Percentiles rank a stretch among this genome's conserved stretches.
phyloP scores from a whole-genome alignment of 2,113 vertebrate genomes.

The Thamnophis sirtalis region DNA sequence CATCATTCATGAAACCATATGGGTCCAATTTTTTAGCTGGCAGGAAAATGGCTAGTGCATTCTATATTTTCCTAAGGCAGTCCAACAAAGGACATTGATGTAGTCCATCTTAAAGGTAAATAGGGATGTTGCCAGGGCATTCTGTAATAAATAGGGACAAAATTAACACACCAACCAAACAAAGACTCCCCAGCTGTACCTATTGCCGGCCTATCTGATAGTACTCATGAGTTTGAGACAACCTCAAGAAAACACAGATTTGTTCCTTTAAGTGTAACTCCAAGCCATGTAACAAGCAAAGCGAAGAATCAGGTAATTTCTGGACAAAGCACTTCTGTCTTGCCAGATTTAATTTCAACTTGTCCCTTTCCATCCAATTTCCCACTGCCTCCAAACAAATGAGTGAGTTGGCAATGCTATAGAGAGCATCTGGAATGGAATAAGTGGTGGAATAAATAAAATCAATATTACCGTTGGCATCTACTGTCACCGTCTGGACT shows the following conservation, averaged over 20 bases:
- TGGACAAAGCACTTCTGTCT: background rate
- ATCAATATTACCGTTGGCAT: background rate
- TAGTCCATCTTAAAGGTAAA: background rate
- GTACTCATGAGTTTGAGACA: background rate
- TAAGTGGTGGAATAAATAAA: background rate
- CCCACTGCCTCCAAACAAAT: background rate
- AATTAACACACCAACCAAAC: background rate
- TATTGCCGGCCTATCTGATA: background rate
- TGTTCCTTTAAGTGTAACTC: background rate
- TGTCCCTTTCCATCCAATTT: background rate
- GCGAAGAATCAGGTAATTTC: background rate
- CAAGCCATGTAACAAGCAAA: background rate
- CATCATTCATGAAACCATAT: background rate
- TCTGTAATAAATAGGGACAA: background rate
- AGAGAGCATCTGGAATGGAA: background rate
- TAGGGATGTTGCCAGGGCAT: background rate
- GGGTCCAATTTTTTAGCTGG: background rate
- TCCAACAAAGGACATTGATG: background rate
- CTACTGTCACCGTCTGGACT: background rate
- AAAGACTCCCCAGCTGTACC: background rate
- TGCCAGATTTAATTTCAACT: background rate
- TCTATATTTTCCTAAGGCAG: background rate
- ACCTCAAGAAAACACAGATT: background rate
- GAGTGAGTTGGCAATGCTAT: background rate
- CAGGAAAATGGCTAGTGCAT: background rate